Percentiles rank a stretch among this genome's conserved stretches.
These are phyloP conservation scores for Taenioides sp. DNA, from an alignment of 2,797 vertebrate genomes.

Conservation along the genomic window DNA sequence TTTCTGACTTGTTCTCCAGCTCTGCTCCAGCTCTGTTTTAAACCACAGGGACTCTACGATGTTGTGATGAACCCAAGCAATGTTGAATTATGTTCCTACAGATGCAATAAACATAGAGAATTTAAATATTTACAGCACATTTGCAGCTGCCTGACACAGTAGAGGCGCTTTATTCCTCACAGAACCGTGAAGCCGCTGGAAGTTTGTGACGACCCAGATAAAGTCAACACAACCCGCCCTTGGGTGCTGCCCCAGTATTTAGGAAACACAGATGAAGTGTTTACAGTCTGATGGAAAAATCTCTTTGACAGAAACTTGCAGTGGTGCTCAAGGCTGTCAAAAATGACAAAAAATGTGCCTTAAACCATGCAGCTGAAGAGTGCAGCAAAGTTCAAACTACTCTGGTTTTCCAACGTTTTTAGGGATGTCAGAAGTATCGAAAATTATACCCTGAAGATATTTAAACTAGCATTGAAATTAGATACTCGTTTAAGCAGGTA, in stretches of 20 bases:
- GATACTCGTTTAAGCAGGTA: too few relatives aligned
- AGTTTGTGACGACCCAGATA: slow-evolving; percentile 7
- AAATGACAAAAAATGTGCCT: background rate
- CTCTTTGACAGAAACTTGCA: background rate
- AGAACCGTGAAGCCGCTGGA: background rate
- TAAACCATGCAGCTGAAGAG: background rate
- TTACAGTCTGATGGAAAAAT: background rate
- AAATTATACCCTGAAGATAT: too few relatives aligned
- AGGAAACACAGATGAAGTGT: background rate
- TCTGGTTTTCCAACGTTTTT: too few relatives aligned
- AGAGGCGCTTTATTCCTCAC: background rate
- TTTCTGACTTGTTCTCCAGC: too few relatives aligned
- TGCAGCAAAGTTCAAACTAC: background rate
- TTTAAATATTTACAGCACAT: background rate
- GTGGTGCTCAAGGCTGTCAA: background rate
- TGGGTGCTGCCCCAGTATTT: slow-evolving; percentile 7
- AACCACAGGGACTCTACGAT: background rate
- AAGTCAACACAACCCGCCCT: background rate
- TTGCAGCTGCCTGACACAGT: background rate
- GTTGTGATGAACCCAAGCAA: background rate
- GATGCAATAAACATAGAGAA: background rate
- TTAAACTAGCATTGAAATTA: too few relatives aligned
- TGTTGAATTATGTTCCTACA: background rate
- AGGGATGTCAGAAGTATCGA: too few relatives aligned
- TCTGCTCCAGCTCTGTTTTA: too few relatives aligned